Evolutionary conservation across 2,797 vertebrate genomes (phyloP).

Genomic region (Alcedo quadribrachys): DNA sequence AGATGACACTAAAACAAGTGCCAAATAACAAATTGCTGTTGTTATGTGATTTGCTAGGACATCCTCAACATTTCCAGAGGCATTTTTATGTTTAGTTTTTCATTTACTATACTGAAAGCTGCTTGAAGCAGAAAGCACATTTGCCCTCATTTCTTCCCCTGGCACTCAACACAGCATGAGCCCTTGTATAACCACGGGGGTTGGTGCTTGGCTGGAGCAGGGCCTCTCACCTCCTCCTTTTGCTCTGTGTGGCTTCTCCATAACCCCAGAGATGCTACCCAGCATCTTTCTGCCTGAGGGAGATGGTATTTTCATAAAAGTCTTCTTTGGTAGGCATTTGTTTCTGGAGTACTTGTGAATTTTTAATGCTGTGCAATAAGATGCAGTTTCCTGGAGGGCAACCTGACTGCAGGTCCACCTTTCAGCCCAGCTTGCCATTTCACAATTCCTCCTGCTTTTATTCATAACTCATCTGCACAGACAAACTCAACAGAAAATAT

Average conservation of each 20-base stretch:
- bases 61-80: neutral
- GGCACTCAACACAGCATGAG: neutral
- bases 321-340: neutral
- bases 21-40: neutral
- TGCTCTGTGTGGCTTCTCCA: fast-evolving
- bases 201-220: neutral
- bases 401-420: neutral
- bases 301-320: neutral
- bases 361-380: neutral
- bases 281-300: neutral
- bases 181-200: neutral
- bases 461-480: constrained; percentile 33
- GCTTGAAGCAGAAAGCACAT: neutral
- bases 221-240: neutral
- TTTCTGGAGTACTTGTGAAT: neutral
- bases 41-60: neutral
- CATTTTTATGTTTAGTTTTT: neutral
- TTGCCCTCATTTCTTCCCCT: neutral
- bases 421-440: neutral
- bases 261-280: fast-evolving
- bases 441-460: constrained; percentile 15
- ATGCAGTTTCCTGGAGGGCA: neutral
- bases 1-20: neutral
- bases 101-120: neutral
- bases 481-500: constrained; percentile 11